Base-by-base conservation (phyloP, 2,113 vertebrate species). In the Natator depressus region DNA sequence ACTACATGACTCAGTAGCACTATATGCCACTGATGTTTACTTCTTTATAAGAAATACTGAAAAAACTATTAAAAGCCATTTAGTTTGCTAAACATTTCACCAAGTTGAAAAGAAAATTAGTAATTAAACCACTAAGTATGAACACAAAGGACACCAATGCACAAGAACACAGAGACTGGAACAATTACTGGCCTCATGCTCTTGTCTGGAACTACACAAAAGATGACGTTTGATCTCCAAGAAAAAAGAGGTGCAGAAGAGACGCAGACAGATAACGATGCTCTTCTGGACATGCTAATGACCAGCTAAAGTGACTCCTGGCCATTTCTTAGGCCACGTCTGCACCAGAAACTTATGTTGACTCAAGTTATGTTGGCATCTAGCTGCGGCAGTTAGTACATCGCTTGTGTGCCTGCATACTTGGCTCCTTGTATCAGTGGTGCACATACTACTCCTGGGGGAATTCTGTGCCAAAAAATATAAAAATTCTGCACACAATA, bases 31-130 rank as follows among this genome's bases (percentile, higher is more conserved):
- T 85, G 4, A 25, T 62, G 88, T 91, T 81, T 69, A 50, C 51
- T 91, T 93, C 62, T 80, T 87, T 75, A 49, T 27, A 92, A 83
- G 29, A 59, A 93, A 93, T 25, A 94, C 85, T 14, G 53, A n/a
- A 69, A 69, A n/a, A 69, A 42, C 31, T 69, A 35, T 72, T 86
- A n/a, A 80, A n/a, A 88, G 57, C 11, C 22, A 95, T 76, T 78
- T 80, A 49, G 47, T 87, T 38, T 51, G 27, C 27, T 88, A 81
- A 92, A 49, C 2, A 24, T 93, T 85, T 85, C 2, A 49, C 2
- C 89, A 47, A 93, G 88, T 88, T 72, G 87, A 93, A 95, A 91
- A 90, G 20, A 3, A 0, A 93, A 75, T 29, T 54, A 47, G 29
- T 91, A 89, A 69, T 69, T 90, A 55, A 93, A 80, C 53, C 80